These are phyloP conservation scores for Lethocerus indicus DNA, from an alignment of 1,140 invertebrate species.

Conservation along the genomic window DNA sequence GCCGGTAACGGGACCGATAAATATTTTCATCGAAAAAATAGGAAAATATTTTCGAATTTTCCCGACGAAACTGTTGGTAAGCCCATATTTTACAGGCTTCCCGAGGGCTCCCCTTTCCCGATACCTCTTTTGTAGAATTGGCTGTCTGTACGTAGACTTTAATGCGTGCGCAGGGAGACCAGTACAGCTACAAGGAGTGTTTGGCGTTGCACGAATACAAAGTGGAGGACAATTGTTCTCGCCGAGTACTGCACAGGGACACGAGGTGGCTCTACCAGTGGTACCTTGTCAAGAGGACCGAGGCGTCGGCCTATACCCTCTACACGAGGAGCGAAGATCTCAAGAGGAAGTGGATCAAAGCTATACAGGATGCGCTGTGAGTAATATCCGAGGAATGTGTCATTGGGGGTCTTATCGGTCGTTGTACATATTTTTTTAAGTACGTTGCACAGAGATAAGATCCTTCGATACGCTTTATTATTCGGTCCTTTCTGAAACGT, in stretches of 20 bases:
- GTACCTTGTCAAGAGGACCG: slow-evolving; percentile 64
- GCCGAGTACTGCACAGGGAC: slow-evolving; percentile 43
- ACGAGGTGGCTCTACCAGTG: slow-evolving; percentile 66
- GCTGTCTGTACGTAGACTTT: neutral
- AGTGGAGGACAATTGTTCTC: slow-evolving; percentile 56
- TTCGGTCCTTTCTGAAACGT: too few relatives aligned
- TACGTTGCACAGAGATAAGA: too few relatives aligned
- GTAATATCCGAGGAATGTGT: too few relatives aligned
- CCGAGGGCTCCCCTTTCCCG: too few relatives aligned
- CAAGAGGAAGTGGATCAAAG: slow-evolving; percentile 80
- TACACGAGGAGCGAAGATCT: slow-evolving; percentile 77
- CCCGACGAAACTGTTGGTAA: too few relatives aligned
- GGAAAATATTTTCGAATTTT: too few relatives aligned
- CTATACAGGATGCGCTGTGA: slow-evolving; percentile 80
- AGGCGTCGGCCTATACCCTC: slow-evolving; percentile 71
- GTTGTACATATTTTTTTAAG: too few relatives aligned
- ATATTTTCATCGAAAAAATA: too few relatives aligned
- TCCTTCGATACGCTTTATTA: too few relatives aligned
- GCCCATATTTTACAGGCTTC: too few relatives aligned
- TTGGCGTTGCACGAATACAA: slow-evolving; percentile 70
- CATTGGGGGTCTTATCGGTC: too few relatives aligned
- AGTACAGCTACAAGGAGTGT: slow-evolving; percentile 80
- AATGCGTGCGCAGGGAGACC: slow-evolving; percentile 49
- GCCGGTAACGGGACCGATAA: too few relatives aligned
- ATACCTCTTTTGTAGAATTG: neutral